These are phyloP conservation scores for Pavo muticus DNA, from an alignment of 2,113 vertebrate species.

Conservation along the genomic window DNA sequence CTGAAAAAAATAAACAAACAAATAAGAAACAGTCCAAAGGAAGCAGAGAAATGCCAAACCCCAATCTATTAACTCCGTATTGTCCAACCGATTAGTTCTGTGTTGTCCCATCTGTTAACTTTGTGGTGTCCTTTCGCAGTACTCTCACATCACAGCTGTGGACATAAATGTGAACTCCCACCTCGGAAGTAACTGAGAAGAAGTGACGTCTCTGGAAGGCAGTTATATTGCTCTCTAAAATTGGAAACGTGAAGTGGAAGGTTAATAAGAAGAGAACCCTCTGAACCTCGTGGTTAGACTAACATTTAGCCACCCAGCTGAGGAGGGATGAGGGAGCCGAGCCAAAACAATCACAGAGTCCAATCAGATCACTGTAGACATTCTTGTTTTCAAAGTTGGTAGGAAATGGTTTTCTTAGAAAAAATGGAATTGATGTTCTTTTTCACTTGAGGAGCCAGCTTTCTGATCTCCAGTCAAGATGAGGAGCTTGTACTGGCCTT, in stretches of 20 bases:
- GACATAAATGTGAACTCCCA: conserved; percentile 12
- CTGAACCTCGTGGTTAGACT: conserved; percentile 24
- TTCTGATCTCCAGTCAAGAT: conserved; percentile 31
- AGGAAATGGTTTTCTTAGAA: conserved; percentile 62
- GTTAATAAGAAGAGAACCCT: conserved; percentile 23
- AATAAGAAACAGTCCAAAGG: neutral
- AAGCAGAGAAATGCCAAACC: neutral
- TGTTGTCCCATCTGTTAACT: neutral
- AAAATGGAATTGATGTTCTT: conserved; percentile 21
- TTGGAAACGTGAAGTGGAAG: conserved; percentile 51
- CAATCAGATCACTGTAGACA: conserved; percentile 45
- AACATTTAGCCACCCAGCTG: conserved; percentile 33
- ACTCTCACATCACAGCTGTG: neutral
- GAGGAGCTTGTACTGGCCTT: conserved; percentile 40
- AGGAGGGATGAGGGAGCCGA: conserved; percentile 43
- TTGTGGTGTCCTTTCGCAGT: neutral
- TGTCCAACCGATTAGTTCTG: neutral
- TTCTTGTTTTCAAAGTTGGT: conserved; percentile 63
- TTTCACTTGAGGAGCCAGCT: conserved; percentile 37
- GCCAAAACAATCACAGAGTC: conserved; percentile 66
- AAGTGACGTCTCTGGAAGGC: neutral
- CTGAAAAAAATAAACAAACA: neutral
- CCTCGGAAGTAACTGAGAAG: conserved; percentile 1
- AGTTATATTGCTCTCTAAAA: conserved; percentile 21
- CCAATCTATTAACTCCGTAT: neutral